Evolutionary conservation across 2,888 invertebrate genomes (phyloP), one percentile per base, ranked within the genome.

Genomic region (Thalpophila matura): DNA sequence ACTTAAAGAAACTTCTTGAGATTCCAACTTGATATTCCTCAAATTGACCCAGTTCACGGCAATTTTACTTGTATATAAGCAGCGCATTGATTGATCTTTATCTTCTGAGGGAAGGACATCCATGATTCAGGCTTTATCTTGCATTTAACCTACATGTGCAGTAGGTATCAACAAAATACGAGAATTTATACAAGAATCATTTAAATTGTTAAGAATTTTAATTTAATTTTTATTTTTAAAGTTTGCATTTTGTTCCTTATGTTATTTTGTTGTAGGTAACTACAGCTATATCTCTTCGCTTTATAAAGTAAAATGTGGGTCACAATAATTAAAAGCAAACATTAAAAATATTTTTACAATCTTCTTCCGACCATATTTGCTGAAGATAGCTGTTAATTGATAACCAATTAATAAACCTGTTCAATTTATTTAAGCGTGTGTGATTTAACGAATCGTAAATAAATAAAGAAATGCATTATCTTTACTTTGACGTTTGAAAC

Each of bases 331-430:
- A 61, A 61, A 68, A 50, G 37, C 31, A 70, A 64, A 64, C 31
- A 38, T 31, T 4, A 38, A 45, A 18, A 43, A 57, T 51, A 59
- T 57, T 59, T 56, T 6, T 47, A 42, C 16, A 37, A 22, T 62
- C 47, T 47, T 58, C 22, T 27, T 38, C 5, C 14, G 22, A 22
- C 14, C 38, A 64, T 47, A 56, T 58, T 65, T 61, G 42, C 42
- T 22, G 20, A 49, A 47, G 50, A 65, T 54, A 53, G 27, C 14
- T 26, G 35, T 58, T 57, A 64, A 64, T 64, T 63, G 43, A 45
- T 46, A 49, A 16, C 42, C 43, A 64, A 77, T 75, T 65, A 67
- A 56, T 35, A 55, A 76, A 74, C 57, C 67, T 42, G 65, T 53
- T 37, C 46, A 62, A 51, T 56, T 29, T n/a, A 42, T 37, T 22